Evolutionary conservation across 1,140 invertebrate species (phyloP).

Genomic region (Potamilus streckersoni): DNA sequence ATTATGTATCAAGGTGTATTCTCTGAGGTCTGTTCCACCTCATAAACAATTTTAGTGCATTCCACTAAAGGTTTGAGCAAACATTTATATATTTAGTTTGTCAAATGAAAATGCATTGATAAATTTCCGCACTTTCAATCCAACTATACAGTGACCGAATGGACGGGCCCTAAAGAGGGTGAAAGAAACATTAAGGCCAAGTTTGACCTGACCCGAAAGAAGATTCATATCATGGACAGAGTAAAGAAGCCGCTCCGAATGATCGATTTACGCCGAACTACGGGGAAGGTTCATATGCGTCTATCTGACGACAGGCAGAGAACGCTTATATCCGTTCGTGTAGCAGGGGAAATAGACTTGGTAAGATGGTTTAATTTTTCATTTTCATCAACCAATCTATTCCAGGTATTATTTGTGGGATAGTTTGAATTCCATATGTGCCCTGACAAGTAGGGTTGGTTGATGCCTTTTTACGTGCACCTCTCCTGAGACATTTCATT

Average conservation of each 20-base stretch:
- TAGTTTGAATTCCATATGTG: too few relatives aligned
- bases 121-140: too few relatives aligned
- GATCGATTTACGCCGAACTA: conserved; percentile 69
- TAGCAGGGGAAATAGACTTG: conserved; percentile 40
- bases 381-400: too few relatives aligned
- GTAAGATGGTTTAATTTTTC: conserved; percentile 18
- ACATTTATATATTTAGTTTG: too few relatives aligned
- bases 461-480: not conserved
- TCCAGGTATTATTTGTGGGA: too few relatives aligned
- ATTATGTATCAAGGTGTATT: too few relatives aligned
- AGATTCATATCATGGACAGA: conserved; percentile 37
- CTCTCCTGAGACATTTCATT: not conserved
- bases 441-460: too few relatives aligned
- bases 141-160: conserved; percentile 39
- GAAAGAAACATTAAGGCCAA: conserved; percentile 40
- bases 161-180: conserved; percentile 41
- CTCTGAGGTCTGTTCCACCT: too few relatives aligned
- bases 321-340: conserved; percentile 36
- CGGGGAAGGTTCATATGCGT: conserved; percentile 22
- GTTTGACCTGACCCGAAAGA: conserved; percentile 34
- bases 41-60: too few relatives aligned
- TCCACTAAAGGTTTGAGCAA: too few relatives aligned
- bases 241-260: conserved; percentile 61
- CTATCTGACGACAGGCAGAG: conserved; percentile 16
- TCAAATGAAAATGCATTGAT: too few relatives aligned